A percentile compares a stretch with the other conserved stretches of the same genome.
These are phyloP conservation scores for Sorex maritimensis DNA, from an alignment of 2,797 vertebrate genomes.

Conservation along the genomic window DNA sequence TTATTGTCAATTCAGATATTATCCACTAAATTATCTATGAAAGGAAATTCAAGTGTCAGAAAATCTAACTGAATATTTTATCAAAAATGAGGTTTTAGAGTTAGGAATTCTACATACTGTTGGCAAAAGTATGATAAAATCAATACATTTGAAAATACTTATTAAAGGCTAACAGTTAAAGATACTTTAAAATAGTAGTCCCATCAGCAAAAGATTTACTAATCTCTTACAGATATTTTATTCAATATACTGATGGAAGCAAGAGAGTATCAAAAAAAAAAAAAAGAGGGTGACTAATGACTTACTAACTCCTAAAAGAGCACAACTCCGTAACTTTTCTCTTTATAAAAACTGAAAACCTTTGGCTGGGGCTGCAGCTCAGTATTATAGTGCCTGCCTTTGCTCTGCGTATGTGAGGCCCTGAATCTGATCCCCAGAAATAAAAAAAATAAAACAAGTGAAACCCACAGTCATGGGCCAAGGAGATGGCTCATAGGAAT, in stretches of 20 bases:
- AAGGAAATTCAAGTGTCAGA: slow-evolving; percentile 32
- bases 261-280: slow-evolving; percentile 4
- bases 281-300: background rate
- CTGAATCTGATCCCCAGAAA: no score
- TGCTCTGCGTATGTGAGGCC: no score
- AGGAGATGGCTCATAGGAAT: no score
- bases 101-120: slow-evolving; percentile 44
- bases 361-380: background rate
- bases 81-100: slow-evolving; percentile 45
- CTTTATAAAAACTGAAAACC: no score
- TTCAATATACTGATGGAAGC: slow-evolving; percentile 56
- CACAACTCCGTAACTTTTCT: no score
- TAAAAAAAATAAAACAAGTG: no score
- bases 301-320: slow-evolving; percentile 4
- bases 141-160: slow-evolving; percentile 27
- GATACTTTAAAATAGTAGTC: slow-evolving; percentile 45
- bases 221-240: slow-evolving; percentile 27
- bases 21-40: background rate
- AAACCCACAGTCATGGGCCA: no score
- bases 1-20: background rate
- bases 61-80: slow-evolving; percentile 24
- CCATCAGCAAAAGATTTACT: slow-evolving; percentile 38
- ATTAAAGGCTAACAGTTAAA: slow-evolving; percentile 39
- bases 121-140: slow-evolving; percentile 57
- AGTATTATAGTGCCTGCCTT: background rate